Conservation (phyloP, 2,797 vertebrate species). For the Myotis findleyi region DNA sequence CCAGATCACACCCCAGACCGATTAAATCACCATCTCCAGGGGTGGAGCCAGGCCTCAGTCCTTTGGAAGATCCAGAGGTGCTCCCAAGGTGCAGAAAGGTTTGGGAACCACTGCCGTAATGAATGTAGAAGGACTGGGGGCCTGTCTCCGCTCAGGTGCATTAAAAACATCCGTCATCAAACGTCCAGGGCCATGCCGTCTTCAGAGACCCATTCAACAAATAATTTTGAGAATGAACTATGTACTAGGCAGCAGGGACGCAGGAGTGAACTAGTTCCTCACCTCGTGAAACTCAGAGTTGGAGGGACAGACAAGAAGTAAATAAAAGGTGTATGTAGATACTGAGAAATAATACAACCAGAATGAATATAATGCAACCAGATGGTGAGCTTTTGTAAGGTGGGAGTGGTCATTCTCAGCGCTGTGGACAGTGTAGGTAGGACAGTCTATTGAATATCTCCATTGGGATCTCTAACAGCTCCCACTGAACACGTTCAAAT, state of each 20-base stretch:
- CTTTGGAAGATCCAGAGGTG: background rate
- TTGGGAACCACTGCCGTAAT: background rate
- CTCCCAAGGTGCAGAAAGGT: background rate
- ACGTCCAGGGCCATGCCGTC: background rate
- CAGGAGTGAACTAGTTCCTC: background rate
- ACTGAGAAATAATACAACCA: background rate
- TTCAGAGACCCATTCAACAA: background rate
- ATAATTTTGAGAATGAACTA: background rate
- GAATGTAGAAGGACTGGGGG: background rate
- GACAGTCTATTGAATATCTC: background rate
- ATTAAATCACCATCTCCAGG: background rate
- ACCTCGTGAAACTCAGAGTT: background rate
- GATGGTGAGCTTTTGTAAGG: background rate
- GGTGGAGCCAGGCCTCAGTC: background rate
- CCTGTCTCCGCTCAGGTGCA: background rate
- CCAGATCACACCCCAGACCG: background rate
- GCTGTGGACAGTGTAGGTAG: background rate
- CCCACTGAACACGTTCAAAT: background rate
- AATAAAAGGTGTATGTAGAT: constrained; percentile 5
- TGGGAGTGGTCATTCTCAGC: background rate
- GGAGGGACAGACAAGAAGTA: background rate
- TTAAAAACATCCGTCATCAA: background rate
- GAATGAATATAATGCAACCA: background rate
- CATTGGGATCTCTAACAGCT: background rate
- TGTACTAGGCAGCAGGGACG: background rate